Evolutionary conservation across 2,888 invertebrate species (phyloP).

Genomic region (Ryuthela nishihirai): DNA sequence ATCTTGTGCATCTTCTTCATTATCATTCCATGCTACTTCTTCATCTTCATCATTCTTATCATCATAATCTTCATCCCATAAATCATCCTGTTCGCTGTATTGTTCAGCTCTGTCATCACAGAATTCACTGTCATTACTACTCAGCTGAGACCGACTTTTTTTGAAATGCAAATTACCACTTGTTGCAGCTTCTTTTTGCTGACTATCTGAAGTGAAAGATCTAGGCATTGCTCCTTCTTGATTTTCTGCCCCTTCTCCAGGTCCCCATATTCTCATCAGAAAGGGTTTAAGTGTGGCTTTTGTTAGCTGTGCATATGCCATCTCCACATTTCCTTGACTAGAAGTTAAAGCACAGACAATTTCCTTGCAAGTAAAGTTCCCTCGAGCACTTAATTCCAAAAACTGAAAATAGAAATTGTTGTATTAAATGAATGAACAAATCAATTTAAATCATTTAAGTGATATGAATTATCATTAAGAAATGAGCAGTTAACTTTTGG

Average conservation of each 20-base stretch:
- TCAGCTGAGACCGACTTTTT: no score
- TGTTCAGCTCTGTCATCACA: no score
- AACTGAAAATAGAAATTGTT: slow-evolving; percentile 55
- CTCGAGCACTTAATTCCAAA: slow-evolving; percentile 61
- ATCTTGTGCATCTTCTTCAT: slow-evolving; percentile 10
- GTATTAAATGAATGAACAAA: no score
- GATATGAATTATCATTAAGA: no score
- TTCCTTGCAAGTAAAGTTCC: slow-evolving; percentile 67
- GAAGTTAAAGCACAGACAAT: slow-evolving; percentile 67
- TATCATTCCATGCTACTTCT: slow-evolving; percentile 13
- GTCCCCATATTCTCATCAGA: slow-evolving; percentile 74
- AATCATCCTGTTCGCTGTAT: no score
- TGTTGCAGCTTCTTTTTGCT: background rate
- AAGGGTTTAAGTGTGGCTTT: slow-evolving; percentile 73
- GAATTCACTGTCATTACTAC: no score
- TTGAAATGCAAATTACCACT: no score
- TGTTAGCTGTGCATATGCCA: slow-evolving; percentile 65
- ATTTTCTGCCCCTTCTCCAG: slow-evolving; percentile 49
- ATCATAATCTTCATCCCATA: no score
- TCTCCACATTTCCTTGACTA: slow-evolving; percentile 67
- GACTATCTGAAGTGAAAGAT: background rate
- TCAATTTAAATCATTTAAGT: no score
- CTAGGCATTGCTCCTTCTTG: slow-evolving; percentile 6
- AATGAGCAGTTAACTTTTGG: no score
- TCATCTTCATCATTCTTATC: background rate